Evolutionary conservation across 1,140 invertebrate genomes (phyloP).

Genomic region (Zaprionus ornatus): DNA sequence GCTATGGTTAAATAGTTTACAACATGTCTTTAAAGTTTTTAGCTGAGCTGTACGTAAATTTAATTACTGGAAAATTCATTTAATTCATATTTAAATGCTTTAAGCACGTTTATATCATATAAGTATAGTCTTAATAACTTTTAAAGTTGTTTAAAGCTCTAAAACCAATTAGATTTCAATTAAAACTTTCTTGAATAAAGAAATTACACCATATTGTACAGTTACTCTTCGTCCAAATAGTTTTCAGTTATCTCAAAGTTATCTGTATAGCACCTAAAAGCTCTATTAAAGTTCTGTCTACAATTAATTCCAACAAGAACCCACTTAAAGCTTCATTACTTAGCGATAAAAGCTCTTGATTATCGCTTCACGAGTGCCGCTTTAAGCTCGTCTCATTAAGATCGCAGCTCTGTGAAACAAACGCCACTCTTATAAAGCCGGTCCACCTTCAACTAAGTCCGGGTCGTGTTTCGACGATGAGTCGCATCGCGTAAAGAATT

Average conservation of each 20-base stretch:
- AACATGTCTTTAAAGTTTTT: neutral
- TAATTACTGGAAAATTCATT: neutral
- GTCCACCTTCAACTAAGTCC: conserved; percentile 17
- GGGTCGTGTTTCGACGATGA: conserved; percentile 20
- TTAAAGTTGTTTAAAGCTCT: neutral
- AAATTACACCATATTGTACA: too few relatives aligned
- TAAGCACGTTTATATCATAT: neutral
- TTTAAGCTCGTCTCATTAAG: conserved; percentile 17
- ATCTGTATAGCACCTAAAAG: neutral
- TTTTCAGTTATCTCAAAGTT: too few relatives aligned
- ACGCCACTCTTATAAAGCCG: neutral
- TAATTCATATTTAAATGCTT: neutral
- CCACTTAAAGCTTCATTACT: neutral
- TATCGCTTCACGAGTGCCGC: neutral
- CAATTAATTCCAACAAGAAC: neutral
- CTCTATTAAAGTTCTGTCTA: neutral
- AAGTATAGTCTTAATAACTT: neutral
- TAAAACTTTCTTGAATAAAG: neutral
- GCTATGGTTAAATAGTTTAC: neutral
- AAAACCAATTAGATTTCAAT: neutral
- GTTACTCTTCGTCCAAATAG: too few relatives aligned
- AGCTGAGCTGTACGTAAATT: neutral
- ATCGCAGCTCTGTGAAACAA: neutral
- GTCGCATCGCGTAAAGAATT: conserved; percentile 10
- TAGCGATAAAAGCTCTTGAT: neutral